Percentiles rank a stretch among this genome's conserved stretches.
phyloP scores from a whole-genome alignment of 2,797 vertebrate genomes.

The Gymnothorax reevesii region DNA sequence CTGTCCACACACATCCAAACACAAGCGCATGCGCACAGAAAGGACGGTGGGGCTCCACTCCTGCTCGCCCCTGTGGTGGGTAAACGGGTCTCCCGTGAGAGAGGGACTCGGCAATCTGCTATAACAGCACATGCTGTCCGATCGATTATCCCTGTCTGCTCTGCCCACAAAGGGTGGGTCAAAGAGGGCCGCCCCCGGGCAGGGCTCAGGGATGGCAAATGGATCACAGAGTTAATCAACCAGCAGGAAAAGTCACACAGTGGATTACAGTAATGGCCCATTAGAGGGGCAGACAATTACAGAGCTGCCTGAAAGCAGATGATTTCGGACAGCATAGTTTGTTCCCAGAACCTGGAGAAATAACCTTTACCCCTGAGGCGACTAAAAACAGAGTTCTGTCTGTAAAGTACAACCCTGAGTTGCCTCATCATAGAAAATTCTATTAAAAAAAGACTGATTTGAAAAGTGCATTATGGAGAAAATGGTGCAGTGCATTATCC shows the following conservation, averaged over 20 bases:
- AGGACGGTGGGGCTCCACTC: background rate
- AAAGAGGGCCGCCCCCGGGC: background rate
- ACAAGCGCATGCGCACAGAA: background rate
- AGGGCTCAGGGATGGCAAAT: background rate
- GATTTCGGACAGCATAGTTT: background rate
- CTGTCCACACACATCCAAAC: background rate
- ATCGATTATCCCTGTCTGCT: background rate
- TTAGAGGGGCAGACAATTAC: background rate
- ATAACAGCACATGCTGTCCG: background rate
- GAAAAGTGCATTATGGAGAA: no score
- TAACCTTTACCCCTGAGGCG: background rate
- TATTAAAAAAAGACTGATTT: no score
- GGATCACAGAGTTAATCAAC: slow-evolving; percentile 15
- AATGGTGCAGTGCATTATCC: no score
- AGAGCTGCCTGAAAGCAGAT: background rate
- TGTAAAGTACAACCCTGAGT: background rate
- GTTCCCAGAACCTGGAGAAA: background rate
- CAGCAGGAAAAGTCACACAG: background rate
- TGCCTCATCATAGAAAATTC: no score
- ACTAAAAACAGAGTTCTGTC: background rate
- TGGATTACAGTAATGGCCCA: slow-evolving; percentile 9
- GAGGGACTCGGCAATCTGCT: background rate
- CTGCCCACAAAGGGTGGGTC: background rate
- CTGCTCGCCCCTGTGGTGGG: background rate
- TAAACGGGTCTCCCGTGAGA: background rate